Percentiles rank a stretch among this genome's conserved stretches.
Evolutionary conservation across 23 tunicate genomes (phyloP).

Genomic region (Ascidia mentula): DNA sequence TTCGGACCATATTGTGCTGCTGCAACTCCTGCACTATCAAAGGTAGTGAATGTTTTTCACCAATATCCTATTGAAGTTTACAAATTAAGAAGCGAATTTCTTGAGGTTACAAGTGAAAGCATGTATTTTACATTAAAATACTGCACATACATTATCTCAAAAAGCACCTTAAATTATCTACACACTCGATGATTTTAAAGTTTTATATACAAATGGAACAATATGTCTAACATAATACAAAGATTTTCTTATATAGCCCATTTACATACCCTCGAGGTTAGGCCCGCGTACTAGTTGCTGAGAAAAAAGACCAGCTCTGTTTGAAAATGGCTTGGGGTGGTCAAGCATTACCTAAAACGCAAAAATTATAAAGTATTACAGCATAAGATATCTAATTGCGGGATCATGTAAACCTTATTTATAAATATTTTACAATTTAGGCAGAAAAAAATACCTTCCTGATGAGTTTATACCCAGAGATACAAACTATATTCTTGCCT

Average conservation of each 20-base stretch:
- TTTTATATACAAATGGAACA: no score
- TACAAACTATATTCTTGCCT: neutral
- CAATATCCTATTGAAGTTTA: no score
- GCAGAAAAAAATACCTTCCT: neutral
- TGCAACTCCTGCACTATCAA: constrained; percentile 9
- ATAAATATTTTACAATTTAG: neutral
- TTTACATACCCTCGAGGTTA: neutral
- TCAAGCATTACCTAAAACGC: neutral
- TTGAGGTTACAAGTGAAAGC: neutral
- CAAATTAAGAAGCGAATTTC: no score
- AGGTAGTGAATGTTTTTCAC: neutral
- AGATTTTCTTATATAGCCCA: no score
- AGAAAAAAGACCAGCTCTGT: neutral
- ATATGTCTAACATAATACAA: no score
- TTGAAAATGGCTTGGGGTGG: neutral
- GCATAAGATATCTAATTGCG: no score
- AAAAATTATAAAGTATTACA: neutral
- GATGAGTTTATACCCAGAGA: neutral
- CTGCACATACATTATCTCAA: no score
- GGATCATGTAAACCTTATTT: no score
- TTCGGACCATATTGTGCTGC: constrained; percentile 20
- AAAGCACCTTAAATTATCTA: no score
- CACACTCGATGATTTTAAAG: no score
- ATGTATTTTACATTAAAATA: neutral
- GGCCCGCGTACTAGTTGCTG: neutral